These are phyloP conservation scores for Setophaga kirtlandii DNA, from an alignment of 2,113 vertebrate species.

Conservation along the genomic window DNA sequence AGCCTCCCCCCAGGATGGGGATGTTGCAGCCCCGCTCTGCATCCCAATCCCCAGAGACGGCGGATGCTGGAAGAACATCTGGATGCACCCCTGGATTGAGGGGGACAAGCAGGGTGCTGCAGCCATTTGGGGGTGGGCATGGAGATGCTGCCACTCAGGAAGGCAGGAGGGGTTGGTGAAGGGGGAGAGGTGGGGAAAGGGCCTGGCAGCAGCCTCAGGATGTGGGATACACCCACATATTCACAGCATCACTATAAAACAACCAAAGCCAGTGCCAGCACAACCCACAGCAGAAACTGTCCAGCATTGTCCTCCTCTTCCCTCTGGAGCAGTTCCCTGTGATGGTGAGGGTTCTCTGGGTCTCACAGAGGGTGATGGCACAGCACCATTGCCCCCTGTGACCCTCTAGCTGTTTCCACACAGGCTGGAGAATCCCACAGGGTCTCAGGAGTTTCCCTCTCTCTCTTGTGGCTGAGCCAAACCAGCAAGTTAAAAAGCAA, in stretches of 20 bases:
- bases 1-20: background rate
- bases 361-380: background rate
- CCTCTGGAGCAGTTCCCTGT: background rate
- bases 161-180: background rate
- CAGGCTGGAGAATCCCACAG: background rate
- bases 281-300: background rate
- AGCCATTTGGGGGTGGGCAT: background rate
- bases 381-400: background rate
- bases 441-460: background rate
- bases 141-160: background rate
- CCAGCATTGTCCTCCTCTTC: background rate
- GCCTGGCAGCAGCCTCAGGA: background rate
- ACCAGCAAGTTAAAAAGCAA: background rate
- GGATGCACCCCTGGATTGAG: background rate
- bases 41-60: rapidly evolving
- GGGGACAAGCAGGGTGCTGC: background rate
- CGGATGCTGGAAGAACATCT: background rate
- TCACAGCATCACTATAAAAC: background rate
- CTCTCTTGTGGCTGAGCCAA: background rate
- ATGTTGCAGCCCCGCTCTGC: background rate
- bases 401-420: background rate
- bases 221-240: background rate
- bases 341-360: background rate
- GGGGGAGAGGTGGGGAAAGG: background rate
- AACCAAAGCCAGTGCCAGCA: background rate